Conservation (phyloP, 1,140 invertebrate genomes). For the Drosophila kohkoa region DNA sequence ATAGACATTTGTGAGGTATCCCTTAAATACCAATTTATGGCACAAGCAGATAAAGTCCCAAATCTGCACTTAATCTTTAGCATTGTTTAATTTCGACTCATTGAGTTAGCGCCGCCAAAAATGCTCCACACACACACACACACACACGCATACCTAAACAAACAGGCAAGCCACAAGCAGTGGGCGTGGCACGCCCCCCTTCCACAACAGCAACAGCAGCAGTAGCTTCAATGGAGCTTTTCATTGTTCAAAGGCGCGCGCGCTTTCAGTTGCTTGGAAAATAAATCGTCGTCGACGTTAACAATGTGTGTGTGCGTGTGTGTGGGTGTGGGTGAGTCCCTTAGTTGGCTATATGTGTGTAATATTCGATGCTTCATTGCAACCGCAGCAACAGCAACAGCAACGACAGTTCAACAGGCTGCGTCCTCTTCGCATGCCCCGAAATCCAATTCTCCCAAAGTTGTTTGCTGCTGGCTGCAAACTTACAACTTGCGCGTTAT, state of each 20-base stretch:
- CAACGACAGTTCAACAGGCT: conserved; percentile 56
- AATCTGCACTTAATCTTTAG: conserved; percentile 85
- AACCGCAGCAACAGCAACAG: conserved; percentile 64
- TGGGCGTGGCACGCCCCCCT: conserved; percentile 13
- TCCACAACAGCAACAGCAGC: not conserved
- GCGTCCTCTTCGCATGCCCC: not conserved
- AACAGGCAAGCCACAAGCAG: conserved; percentile 39
- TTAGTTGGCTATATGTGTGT: conserved; percentile 57
- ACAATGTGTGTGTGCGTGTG: conserved; percentile 33
- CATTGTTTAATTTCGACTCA: conserved; percentile 85
- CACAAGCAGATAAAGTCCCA: conserved; percentile 85
- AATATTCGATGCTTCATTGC: conserved; percentile 83
- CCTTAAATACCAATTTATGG: conserved; percentile 85
- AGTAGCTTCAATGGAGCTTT: conserved; percentile 28
- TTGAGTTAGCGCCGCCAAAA: conserved; percentile 77
- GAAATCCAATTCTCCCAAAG: conserved; percentile 10
- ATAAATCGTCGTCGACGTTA: conserved; percentile 74
- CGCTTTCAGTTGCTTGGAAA: conserved; percentile 71
- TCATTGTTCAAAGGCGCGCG: conserved; percentile 63
- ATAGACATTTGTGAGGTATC: conserved; percentile 84
- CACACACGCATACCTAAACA: conserved; percentile 30
- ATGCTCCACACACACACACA: conserved; percentile 44
- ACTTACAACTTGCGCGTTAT: conserved; percentile 82
- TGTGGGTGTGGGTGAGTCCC: conserved; percentile 17
- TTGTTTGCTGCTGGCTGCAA: conserved; percentile 75